Evolutionary conservation across 2,797 vertebrate species (phyloP).

Genomic region (Chaenodraco wilsoni): DNA sequence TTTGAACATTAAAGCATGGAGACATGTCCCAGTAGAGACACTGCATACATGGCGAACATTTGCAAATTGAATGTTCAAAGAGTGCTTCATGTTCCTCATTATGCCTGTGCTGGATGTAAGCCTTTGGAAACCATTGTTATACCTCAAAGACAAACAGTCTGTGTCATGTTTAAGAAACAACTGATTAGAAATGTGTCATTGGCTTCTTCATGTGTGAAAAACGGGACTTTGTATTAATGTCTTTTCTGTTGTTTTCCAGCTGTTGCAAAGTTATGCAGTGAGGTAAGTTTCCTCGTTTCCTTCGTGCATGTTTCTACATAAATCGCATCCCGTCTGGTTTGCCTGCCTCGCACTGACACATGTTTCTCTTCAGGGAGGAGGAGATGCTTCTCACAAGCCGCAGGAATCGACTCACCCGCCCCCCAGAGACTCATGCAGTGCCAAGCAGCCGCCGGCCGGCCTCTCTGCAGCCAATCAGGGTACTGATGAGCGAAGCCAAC

Average conservation of each 20-base stretch:
- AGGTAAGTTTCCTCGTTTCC: conserved; percentile 49
- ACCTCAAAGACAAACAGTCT: no score
- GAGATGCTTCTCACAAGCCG: conserved; percentile 37
- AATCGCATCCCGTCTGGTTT: not conserved
- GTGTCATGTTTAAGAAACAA: no score
- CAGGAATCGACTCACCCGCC: conserved; percentile 56
- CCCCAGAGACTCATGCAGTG: conserved; percentile 56
- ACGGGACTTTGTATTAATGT: conserved; percentile 26
- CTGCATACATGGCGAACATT: no score
- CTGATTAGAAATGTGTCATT: conserved; percentile 13
- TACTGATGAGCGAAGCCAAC: conserved; percentile 62
- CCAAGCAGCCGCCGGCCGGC: conserved; percentile 52
- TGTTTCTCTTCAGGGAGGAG: conserved; percentile 49
- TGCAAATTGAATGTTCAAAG: no score
- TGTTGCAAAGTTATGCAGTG: conserved; percentile 54
- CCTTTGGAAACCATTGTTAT: no score
- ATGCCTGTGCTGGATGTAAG: no score
- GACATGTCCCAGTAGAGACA: no score
- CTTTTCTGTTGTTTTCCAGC: conserved; percentile 62
- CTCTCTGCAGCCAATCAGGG: conserved; percentile 64
- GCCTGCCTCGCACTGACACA: conserved; percentile 4
- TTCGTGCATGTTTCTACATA: not conserved
- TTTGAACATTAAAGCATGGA: no score
- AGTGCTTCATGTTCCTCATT: no score
- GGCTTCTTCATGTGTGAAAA: conserved; percentile 3